These are phyloP conservation scores for Tyria jacobaeae DNA, from an alignment of 2,888 invertebrate genomes.

Conservation along the genomic window DNA sequence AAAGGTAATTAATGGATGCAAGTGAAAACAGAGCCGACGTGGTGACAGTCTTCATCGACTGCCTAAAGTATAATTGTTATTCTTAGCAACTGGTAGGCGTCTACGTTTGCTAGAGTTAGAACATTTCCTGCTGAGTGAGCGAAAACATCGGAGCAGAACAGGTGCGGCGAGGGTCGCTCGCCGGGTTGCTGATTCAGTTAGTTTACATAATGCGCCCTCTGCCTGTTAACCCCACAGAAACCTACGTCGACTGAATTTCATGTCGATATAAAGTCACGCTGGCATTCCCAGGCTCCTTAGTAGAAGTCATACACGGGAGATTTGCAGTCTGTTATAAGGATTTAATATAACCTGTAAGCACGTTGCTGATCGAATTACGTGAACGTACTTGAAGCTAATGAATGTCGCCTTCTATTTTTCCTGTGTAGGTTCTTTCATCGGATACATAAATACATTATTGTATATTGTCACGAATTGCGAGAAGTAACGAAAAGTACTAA, in stretches of 20 bases:
- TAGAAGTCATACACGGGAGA: neutral
- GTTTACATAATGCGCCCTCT: constrained; percentile 1
- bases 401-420: too few species aligned
- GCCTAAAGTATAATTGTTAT: neutral
- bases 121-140: neutral
- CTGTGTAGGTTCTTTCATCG: too few species aligned
- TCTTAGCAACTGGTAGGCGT: neutral
- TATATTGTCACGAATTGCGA: too few species aligned
- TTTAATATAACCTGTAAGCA: neutral
- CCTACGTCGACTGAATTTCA: neutral
- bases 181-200: neutral
- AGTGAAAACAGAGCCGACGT: neutral
- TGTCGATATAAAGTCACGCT: neutral
- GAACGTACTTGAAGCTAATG: neutral
- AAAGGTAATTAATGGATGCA: neutral
- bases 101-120: neutral
- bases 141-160: neutral
- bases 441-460: too few species aligned
- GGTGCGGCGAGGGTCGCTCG: neutral
- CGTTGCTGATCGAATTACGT: neutral
- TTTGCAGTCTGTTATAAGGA: too few species aligned
- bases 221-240: neutral
- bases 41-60: neutral
- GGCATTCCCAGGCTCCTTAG: neutral
- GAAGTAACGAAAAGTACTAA: too few species aligned